phyloP scores from a whole-genome alignment of 2,113 vertebrate species.

The Piprites chloris region DNA sequence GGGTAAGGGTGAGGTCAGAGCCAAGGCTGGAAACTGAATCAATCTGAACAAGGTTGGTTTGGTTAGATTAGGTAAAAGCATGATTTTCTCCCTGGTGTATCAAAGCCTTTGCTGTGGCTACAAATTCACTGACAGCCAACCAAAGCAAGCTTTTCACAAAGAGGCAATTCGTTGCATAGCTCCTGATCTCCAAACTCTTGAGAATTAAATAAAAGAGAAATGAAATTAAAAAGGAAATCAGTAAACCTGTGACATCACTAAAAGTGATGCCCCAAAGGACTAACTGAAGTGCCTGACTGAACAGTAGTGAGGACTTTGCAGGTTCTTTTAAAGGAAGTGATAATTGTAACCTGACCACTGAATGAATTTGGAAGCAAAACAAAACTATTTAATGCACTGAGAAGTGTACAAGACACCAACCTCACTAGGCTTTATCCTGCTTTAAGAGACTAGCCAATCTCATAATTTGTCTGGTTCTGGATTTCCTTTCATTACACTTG shows the following conservation, averaged over 20 bases:
- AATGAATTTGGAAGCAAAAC: conserved; percentile 22
- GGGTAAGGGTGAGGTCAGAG: conserved; percentile 66
- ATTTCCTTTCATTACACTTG: background rate
- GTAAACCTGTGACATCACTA: background rate
- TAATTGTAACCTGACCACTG: background rate
- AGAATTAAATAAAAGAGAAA: conserved; percentile 21
- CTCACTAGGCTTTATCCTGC: background rate
- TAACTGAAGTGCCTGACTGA: background rate
- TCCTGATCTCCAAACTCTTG: background rate
- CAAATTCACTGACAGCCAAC: conserved; percentile 54
- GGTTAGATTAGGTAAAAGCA: conserved; percentile 58
- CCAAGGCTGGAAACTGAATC: conserved; percentile 65
- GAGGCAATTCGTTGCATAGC: conserved; percentile 22
- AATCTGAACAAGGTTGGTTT: conserved; percentile 52
- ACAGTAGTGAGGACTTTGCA: background rate
- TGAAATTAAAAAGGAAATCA: background rate
- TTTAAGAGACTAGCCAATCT: background rate
- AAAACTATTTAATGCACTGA: background rate
- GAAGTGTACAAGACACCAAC: background rate
- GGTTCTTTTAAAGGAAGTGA: background rate
- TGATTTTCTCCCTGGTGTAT: conserved; percentile 53
- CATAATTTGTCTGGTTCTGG: background rate
- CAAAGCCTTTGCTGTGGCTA: conserved; percentile 57
- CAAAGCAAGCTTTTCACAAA: conserved; percentile 37
- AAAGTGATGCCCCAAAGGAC: background rate